Evolutionary conservation across 2,888 invertebrate species (phyloP).

Genomic region (Drosophila eohydei): DNA sequence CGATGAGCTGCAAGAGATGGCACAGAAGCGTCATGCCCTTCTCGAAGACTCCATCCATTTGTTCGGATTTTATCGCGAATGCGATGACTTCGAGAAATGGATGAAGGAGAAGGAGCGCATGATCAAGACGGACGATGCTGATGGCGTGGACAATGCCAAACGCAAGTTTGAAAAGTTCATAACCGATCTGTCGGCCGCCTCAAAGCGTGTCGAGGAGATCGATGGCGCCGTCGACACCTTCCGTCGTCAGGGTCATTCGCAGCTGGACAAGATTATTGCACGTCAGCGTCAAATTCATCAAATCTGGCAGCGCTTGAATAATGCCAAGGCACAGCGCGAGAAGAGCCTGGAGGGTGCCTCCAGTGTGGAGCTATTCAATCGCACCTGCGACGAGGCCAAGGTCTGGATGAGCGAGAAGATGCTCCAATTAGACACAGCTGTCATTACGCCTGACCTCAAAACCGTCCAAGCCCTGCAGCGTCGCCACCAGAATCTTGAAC

Average conservation of each 20-base stretch:
- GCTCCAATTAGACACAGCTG: conserved; percentile 92
- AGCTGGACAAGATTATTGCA: conserved; percentile 91
- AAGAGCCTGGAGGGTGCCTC: conserved; percentile 96
- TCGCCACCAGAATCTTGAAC: conserved; percentile 95
- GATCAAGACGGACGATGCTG: conserved; percentile 91
- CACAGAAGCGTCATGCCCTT: conserved; percentile 91
- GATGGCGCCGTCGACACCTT: conserved; percentile 95
- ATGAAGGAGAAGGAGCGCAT: conserved; percentile 97
- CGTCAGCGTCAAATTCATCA: conserved; percentile 93
- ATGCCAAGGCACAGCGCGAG: conserved; percentile 95
- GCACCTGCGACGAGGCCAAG: conserved; percentile 97
- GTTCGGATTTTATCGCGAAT: conserved; percentile 97
- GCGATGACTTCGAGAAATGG: conserved; percentile 99
- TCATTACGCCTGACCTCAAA: conserved; percentile 93
- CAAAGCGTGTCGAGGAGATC: conserved; percentile 95
- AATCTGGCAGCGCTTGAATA: conserved; percentile 94
- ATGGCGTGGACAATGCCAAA: conserved; percentile 96
- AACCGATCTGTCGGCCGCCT: conserved; percentile 97
- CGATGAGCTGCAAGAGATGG: conserved; percentile 91
- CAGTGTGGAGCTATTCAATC: conserved; percentile 97
- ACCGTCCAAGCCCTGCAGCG: conserved; percentile 96
- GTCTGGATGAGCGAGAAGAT: conserved; percentile 99
- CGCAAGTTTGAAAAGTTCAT: conserved; percentile 98
- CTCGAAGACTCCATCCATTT: conserved; percentile 96
- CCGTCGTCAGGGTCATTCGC: conserved; percentile 93